Evolutionary conservation across 2,888 invertebrate genomes (phyloP), one percentile per base, ranked within the genome.

Genomic region (Apocheima hispidaria): DNA sequence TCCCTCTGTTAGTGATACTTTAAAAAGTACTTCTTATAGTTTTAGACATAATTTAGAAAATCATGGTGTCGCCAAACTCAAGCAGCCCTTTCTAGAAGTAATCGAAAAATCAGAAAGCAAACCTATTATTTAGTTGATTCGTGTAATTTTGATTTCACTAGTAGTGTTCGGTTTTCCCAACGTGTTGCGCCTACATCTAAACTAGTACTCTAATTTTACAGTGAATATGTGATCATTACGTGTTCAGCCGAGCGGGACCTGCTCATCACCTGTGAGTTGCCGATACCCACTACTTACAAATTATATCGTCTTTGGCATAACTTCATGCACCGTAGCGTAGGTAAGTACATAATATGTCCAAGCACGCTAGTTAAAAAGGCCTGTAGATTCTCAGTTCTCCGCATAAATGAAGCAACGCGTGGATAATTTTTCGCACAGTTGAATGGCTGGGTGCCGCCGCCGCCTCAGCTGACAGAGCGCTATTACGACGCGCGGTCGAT

Each of bases 401-500:
- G n/a, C n/a, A n/a, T n/a, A n/a, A n/a, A n/a, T n/a, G n/a, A n/a
- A n/a, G n/a, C n/a, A n/a, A n/a, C n/a, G n/a, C n/a, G n/a, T n/a
- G n/a, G 63, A 67, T 74, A 72, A 72, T 73, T 73, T 75, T 69
- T 69, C 68, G 74, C 69, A 65, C 68, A 72, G 65, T 59, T 68
- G 75, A 73, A 49, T 67, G 69, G 60, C 46, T 66, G 20, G 65
- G 48, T 48, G 63, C 48, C 46, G 28, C 12, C 26, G 28, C 44
- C 44, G 44, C 44, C n/a, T 28, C 44, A 46, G 52, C 65, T 48
- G 55, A 38, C 52, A 41, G 33, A 62, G 65, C 56, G 44, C 54
- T 50, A 44, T 48, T 52, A 14, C 59, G 40, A 41, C 54, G 49
- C 6, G 5, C 60, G 60, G 50, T 60, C 60, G 60, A 60, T 50